Base-by-base conservation (phyloP, 2,888 invertebrate genomes). In the Nycteola revayana region DNA sequence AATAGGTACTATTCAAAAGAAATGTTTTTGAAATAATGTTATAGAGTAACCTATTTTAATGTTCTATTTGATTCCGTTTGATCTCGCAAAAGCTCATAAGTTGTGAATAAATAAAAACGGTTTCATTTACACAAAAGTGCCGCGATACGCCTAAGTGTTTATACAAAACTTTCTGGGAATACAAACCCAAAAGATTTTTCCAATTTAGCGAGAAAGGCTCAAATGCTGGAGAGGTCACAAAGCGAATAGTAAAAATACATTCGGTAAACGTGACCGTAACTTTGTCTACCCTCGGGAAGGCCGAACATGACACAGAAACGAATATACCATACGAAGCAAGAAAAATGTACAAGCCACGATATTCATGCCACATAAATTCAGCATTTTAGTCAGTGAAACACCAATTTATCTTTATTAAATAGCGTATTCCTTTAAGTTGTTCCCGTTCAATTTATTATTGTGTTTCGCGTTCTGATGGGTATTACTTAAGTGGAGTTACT, bases 231-330 rank as follows among this genome's bases (percentile, higher is more conserved):
- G 67, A 67, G 74, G 73, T 75, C 70, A 49, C 58, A 53, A 57
- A 57, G 42, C 58, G 71, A 75, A 79, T 68, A 72, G 73, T 71
- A 73, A 78, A 81, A 79, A 77, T 74, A 78, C 67, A 75, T 74
- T 68, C 62, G 57, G 61, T 52, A 72, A 67, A 70, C 68, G 72
- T 72, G 75, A 72, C 68, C 68, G 73, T 72, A 75, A 73, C 70
- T 75, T 68, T 59, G 39, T 40, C 45, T 60, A 58, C 72, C 66
- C 74, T 25, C 29, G 75, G 67, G 76, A 71, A 33, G 28, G 32
- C 28, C 52, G 38, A 65, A 75, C 66, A 72, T 70, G 71, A 71
- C 71, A 63, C 59, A 69, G 65, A 69, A 69, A 71, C 65, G 70
- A 66, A 72, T 69, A 70, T 60, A 52, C 52, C 51, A 60, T 65